These are phyloP conservation scores for Lagodon rhomboides DNA, from an alignment of 2,797 vertebrate genomes.

Conservation along the genomic window DNA sequence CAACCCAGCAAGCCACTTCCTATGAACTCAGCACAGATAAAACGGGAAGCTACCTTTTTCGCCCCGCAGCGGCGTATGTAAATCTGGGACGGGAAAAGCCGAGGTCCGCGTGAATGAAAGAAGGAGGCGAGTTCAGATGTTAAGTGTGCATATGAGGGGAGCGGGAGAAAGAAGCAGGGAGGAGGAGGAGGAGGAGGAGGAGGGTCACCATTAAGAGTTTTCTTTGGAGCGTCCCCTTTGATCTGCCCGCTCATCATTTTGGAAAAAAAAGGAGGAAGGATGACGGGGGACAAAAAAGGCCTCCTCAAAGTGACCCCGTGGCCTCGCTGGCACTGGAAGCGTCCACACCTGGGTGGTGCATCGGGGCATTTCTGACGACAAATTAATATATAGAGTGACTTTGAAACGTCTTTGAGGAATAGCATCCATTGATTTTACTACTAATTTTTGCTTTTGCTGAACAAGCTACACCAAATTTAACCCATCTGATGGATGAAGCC, in stretches of 20 bases:
- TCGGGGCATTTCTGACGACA: neutral
- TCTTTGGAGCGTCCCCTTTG: conserved; percentile 79
- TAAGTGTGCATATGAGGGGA: conserved; percentile 76
- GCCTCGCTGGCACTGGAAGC: conserved; percentile 35
- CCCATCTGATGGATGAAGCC: too few species aligned
- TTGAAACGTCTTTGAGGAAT: neutral
- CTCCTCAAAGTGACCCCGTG: conserved; percentile 61
- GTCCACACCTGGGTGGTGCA: neutral
- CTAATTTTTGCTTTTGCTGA: neutral
- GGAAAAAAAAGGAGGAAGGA: conserved; percentile 62
- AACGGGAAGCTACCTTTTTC: conserved; percentile 65
- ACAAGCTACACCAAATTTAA: neutral
- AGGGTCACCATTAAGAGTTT: conserved; percentile 64
- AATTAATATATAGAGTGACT: neutral
- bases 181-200: conserved; percentile 34
- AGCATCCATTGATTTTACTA: neutral
- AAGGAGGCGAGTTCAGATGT: conserved; percentile 79
- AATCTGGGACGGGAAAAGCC: conserved; percentile 76
- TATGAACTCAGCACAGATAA: conserved; percentile 76
- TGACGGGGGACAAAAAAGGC: conserved; percentile 50
- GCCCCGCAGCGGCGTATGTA: conserved; percentile 75
- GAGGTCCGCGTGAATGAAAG: conserved; percentile 73
- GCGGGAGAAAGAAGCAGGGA: conserved; percentile 42
- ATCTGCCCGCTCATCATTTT: conserved; percentile 77
- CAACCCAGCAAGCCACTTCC: conserved; percentile 84